Evolutionary conservation across 2,888 invertebrate genomes (phyloP), one percentile per base, ranked within the genome.

Genomic region (Drosophila hawaiiensis): DNA sequence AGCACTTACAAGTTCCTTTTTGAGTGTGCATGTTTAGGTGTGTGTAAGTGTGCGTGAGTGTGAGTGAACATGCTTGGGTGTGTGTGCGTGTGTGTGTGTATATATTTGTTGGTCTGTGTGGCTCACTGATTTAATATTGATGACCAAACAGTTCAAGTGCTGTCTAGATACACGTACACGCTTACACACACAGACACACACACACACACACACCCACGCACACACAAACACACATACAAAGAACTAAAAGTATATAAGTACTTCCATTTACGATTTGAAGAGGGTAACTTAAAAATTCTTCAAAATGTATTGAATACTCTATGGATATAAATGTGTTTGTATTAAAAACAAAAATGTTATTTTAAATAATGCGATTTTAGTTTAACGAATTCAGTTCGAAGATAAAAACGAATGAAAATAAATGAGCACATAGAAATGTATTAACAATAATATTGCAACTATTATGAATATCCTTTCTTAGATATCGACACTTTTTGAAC

Each of bases 141-240:
- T 89, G 87, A 86, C 84, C 87, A 84, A 89, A 89, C 89, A 86
- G 80, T 84, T 89, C 87, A 82, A 86, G 80, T 84, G 87, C 78
- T 86, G 80, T 64, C 64, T 74, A 73, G 74, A 50, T 49, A 80
- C 66, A 74, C 71, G 52, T 55, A 64, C 49, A 41, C 41, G 60
- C 29, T 47, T 41, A 64, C 35, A 66, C 29, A 50, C 35, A 37
- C n/a, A 60, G 39, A 41, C 28, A 52, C 25, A 53, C n/a, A 62
- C 52, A 12, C 33, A 4, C 4, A 52, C 12, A 22, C 9, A 25
- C 33, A 41, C 16, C 39, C 28, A 29, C 35, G 14, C 14, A 1
- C 1, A 35, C 4, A 43, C 43, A 35, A 1, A 12, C 0, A 35
- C 0, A 49, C 43, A 35, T 29, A 29, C 35, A 60, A 64, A 41